Evolutionary conservation across 2,797 vertebrate genomes (phyloP), one percentile per base, ranked within the genome.

Genomic region (Hippocampus kuda): DNA sequence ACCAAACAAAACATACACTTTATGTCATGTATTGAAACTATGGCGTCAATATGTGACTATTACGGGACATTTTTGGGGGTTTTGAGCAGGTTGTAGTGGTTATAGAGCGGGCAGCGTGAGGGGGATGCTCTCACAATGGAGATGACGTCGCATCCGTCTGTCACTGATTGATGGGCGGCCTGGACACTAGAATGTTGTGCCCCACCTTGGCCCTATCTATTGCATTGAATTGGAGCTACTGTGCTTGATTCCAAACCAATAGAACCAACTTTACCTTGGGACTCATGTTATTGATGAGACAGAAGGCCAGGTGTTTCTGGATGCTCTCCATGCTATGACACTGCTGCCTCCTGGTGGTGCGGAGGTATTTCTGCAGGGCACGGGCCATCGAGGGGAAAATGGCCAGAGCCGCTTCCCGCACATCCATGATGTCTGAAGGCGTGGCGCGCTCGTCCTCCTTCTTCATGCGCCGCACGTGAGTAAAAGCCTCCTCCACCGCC

Each of bases 251-350:
- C 1, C 46, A 71, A 64, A n/a, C 4, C 38, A 71, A 8, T 59
- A 3, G 9, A 41, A 53, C 5, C 10, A 11, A 26, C n/a, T 77
- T 75, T 77, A 99, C 97, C 95, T 98, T 97, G 22, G 96, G 94
- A 66, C 94, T 96, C 96, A 98, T 96, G 91, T 94, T 94, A 81
- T 97, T 93, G 72, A 94, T 84, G 71, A 98, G 91, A 84, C 96
- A 98, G 90, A 96, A 96, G 30, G 94, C 92, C 67, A 99, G 89
- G 77, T 99, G 97, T 75, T 94, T 94, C 87, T 98, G 92, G 83
- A 99, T 99, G 86, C 93, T 96, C 87, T 99, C 97, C 97, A 99
- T 99, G 90, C 93, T 99, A 89, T 99, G 95, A 85, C 94, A 96
- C 85, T 98, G 93, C 70, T 98, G 94, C 89, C 97, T 93, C 70